Evolutionary conservation across 2,888 invertebrate genomes (phyloP).

Genomic region (Drosophila anomelani): DNA sequence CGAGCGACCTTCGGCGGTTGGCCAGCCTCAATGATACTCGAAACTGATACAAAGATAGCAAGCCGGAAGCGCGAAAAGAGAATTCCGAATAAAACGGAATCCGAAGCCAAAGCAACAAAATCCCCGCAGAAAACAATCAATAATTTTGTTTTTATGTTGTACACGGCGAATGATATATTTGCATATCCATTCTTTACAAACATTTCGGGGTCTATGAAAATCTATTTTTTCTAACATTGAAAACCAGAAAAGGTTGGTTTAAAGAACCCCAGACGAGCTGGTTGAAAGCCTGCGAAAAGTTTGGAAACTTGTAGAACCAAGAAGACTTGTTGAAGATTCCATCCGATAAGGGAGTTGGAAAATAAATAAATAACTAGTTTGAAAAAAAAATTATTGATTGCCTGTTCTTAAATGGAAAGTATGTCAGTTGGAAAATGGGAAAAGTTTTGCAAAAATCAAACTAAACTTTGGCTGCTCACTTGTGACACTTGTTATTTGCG

Average conservation of each 20-base stretch:
- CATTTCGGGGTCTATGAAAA: slow-evolving; percentile 6
- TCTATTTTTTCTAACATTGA: slow-evolving; percentile 8
- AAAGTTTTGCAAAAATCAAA: slow-evolving; percentile 1
- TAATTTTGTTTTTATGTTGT: slow-evolving; percentile 49
- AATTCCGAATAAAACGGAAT: slow-evolving; percentile 38
- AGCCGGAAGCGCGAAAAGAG: slow-evolving; percentile 61
- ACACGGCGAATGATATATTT: slow-evolving; percentile 32
- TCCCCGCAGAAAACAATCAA: slow-evolving; percentile 54
- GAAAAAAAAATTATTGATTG: neutral
- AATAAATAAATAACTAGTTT: neutral
- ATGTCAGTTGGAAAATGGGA: neutral
- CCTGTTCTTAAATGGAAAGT: neutral
- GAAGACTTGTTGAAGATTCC: neutral
- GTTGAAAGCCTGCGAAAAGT: neutral
- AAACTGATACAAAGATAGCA: slow-evolving; percentile 56
- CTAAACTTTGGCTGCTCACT: neutral
- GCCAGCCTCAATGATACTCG: slow-evolving; percentile 61
- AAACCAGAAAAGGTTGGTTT: slow-evolving; percentile 28
- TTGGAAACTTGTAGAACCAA: neutral
- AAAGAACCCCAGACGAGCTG: slow-evolving; percentile 7
- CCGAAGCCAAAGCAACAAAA: slow-evolving; percentile 22
- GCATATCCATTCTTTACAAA: slow-evolving; percentile 45
- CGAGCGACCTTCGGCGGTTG: slow-evolving; percentile 62
- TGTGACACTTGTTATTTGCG: neutral
- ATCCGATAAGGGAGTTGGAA: neutral